Evolutionary conservation across 2,113 vertebrate species (phyloP).

Genomic region (Paraplagusia blochii): DNA sequence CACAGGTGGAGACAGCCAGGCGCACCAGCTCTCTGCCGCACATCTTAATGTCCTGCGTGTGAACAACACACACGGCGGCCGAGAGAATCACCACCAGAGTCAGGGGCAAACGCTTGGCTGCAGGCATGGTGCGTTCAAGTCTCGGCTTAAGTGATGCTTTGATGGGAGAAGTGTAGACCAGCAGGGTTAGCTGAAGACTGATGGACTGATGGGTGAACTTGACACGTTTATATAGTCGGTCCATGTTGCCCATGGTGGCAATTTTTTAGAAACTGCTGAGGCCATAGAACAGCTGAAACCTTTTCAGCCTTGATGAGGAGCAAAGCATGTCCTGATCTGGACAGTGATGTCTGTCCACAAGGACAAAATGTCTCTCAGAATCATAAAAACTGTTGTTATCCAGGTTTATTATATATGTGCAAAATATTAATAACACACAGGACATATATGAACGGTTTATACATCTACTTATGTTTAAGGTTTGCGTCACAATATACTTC

Average conservation of each 20-base stretch:
- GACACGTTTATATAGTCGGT: slow-evolving; percentile 61
- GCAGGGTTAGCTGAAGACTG: background rate
- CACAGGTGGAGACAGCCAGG: slow-evolving; percentile 68
- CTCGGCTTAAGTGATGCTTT: background rate
- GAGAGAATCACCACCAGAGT: slow-evolving; percentile 48
- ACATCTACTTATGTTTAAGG: no score
- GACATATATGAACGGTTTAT: no score
- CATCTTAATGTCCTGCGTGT: slow-evolving; percentile 68
- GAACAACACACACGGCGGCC: slow-evolving; percentile 22
- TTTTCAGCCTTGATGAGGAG: slow-evolving; percentile 64
- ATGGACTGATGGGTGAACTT: slow-evolving; percentile 1
- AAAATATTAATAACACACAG: no score
- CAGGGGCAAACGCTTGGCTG: slow-evolving; percentile 37
- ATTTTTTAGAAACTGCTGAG: slow-evolving; percentile 15
- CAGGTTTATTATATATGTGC: no score
- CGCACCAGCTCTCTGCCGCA: slow-evolving; percentile 74
- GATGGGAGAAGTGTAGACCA: background rate
- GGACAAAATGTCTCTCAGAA: slow-evolving; percentile 27
- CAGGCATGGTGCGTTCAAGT: slow-evolving; percentile 42
- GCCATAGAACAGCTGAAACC: slow-evolving; percentile 17
- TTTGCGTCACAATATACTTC: no score
- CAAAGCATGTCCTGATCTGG: slow-evolving; percentile 72
- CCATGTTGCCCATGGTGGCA: background rate
- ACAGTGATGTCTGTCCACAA: slow-evolving; percentile 48
- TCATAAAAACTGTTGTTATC: no score